phyloP scores from a whole-genome alignment of 2,888 invertebrate genomes.

The Ornithoptera alexandrae region DNA sequence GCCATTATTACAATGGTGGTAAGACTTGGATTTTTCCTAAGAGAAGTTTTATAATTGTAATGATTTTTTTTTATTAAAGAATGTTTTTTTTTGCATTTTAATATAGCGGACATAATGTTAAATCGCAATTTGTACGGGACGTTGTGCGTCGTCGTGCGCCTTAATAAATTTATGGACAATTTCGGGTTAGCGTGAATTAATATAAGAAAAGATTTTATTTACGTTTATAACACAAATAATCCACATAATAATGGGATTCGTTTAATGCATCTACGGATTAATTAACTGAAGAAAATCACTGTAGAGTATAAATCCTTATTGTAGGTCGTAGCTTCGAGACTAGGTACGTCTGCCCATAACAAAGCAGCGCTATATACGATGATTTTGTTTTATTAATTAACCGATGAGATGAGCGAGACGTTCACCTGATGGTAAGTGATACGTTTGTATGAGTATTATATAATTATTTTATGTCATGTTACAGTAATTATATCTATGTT shows the following conservation, averaged over 20 bases:
- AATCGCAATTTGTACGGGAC: constrained; percentile 54
- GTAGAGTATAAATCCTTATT: too few relatives aligned
- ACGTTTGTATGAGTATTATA: too few relatives aligned
- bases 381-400: too few relatives aligned
- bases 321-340: too few relatives aligned
- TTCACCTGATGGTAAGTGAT: too few relatives aligned
- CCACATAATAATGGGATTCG: not conserved
- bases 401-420: too few relatives aligned
- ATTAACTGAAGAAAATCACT: too few relatives aligned
- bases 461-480: too few relatives aligned
- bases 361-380: too few relatives aligned
- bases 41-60: constrained; percentile 7
- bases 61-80: constrained; percentile 37
- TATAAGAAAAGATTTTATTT: constrained; percentile 29
- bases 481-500: too few relatives aligned
- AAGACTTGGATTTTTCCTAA: constrained; percentile 27
- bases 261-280: too few relatives aligned
- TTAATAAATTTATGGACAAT: constrained; percentile 68
- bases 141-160: constrained; percentile 46
- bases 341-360: too few relatives aligned
- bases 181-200: constrained; percentile 47
- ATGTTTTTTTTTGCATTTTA: constrained; percentile 60
- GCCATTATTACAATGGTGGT: constrained; percentile 29
- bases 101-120: constrained; percentile 62
- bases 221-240: not conserved